These are phyloP conservation scores for Oikopleura albicans DNA, from an alignment of 23 tunicate species.

Conservation along the genomic window DNA sequence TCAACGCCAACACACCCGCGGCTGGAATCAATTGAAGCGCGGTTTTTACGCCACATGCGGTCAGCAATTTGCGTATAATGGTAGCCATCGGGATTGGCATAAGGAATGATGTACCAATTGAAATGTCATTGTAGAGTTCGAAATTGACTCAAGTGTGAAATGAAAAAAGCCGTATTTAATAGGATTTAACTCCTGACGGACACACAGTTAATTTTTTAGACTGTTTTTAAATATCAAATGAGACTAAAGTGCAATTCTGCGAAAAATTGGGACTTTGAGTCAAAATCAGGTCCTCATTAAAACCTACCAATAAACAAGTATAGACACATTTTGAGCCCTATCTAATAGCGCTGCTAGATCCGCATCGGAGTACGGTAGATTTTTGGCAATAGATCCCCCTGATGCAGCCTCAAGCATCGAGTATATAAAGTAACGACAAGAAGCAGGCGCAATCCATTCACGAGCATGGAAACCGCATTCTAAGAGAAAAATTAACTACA, in stretches of 20 bases:
- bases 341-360: too few species aligned
- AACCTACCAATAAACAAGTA: too few species aligned
- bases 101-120: slow-evolving; percentile 36
- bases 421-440: slow-evolving; percentile 32
- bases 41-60: background rate
- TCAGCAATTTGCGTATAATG: slow-evolving; percentile 46
- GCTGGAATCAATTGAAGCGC: background rate
- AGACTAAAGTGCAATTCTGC: too few species aligned
- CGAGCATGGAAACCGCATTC: slow-evolving; percentile 83
- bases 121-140: slow-evolving; percentile 2
- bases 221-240: background rate
- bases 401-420: slow-evolving; percentile 16
- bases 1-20: background rate
- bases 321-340: too few species aligned
- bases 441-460: slow-evolving; percentile 71
- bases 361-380: too few species aligned
- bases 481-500: too few species aligned
- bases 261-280: too few species aligned
- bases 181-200: too few species aligned
- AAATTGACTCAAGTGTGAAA: too few species aligned
- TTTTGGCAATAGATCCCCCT: background rate
- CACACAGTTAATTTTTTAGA: background rate
- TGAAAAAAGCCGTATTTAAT: too few species aligned
- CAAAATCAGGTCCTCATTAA: too few species aligned
- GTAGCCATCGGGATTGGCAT: slow-evolving; percentile 77